Evolutionary conservation across 1,140 invertebrate species (phyloP), one percentile per base, ranked within the genome.

Genomic region (Lepidurus arcticus): DNA sequence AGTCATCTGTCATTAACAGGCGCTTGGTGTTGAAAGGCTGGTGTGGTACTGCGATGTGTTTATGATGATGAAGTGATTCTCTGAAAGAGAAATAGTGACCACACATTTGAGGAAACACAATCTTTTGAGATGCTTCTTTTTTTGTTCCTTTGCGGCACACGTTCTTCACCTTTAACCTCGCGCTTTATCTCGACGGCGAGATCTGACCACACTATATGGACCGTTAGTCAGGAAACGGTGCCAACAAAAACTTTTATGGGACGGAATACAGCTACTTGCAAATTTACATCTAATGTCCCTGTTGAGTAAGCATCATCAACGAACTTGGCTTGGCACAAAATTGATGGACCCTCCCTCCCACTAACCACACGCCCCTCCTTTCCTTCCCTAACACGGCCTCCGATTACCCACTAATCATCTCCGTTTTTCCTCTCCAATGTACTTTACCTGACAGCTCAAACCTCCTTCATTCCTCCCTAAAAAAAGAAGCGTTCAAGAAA

Each of bases 71-170:
- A 65, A 65, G 53, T 21, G 53, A 65, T 65, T 65, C 21, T 1
- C n/a, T 13, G 53, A 65, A 65, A 65, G 53, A 65, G 53, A 65
- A 65, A 65, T 65, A 65, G n/a, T 65, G 53, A 65, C 53, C 53
- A 10, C 53, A 65, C 53, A 65, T 65, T n/a, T 13, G 21, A 21
- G 21, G 21, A 65, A 21, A 21, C n/a, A 8, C 16, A 65, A n/a
- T 65, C 21, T 65, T 65, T 47, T 47, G 10, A 10, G 45, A 13
- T 21, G 9, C 53, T 65, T 1, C 53, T 65, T 21, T 16, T 21
- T 65, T 21, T 16, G 7, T n/a, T 7, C 21, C 53, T 21, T 65
- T 65, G 21, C 53, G 6, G 53, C 53, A 16, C 53, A 65, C 53
- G 21, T 65, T 65, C 13, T 65, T 65, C 53, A 21, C 53, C 53